phyloP scores from a whole-genome alignment of 2,888 invertebrate genomes.

The Galerucella nymphaeae region DNA sequence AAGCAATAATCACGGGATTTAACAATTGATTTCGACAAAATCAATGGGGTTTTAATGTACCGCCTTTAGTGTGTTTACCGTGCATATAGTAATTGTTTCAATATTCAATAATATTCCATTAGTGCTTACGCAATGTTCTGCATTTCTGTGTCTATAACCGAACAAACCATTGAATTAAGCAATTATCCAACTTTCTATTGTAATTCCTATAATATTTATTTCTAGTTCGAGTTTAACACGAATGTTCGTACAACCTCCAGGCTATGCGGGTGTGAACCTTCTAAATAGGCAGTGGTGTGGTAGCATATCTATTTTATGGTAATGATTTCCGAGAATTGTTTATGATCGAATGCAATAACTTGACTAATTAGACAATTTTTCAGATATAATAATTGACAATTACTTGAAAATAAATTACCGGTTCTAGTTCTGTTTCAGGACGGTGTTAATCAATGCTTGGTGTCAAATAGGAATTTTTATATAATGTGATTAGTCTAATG shows the following conservation, averaged over 20 bases:
- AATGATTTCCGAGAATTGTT: not conserved
- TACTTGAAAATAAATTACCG: no score
- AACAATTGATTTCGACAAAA: not conserved
- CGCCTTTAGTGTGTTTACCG: not conserved
- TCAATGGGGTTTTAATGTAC: not conserved
- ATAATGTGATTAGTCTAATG: no score
- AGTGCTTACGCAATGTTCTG: conserved; percentile 25
- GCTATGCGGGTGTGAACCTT: conserved; percentile 34
- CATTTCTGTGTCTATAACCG: conserved; percentile 26
- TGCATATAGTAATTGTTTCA: not conserved
- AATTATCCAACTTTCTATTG: conserved; percentile 39
- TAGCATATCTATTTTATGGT: not conserved
- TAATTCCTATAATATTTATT: conserved; percentile 36
- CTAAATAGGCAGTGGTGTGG: conserved; percentile 13
- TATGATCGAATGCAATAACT: no score
- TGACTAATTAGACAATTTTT: no score
- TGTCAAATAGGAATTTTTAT: no score
- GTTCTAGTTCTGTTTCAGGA: no score
- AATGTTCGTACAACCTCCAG: conserved; percentile 23
- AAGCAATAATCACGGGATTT: not conserved
- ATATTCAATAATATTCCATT: conserved; percentile 17
- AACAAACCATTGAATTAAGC: conserved; percentile 16
- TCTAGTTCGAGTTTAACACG: conserved; percentile 22
- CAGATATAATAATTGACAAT: no score
- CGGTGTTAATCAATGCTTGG: no score